Base-by-base conservation (phyloP, 2,888 invertebrate species). In the Dione vanillae region DNA sequence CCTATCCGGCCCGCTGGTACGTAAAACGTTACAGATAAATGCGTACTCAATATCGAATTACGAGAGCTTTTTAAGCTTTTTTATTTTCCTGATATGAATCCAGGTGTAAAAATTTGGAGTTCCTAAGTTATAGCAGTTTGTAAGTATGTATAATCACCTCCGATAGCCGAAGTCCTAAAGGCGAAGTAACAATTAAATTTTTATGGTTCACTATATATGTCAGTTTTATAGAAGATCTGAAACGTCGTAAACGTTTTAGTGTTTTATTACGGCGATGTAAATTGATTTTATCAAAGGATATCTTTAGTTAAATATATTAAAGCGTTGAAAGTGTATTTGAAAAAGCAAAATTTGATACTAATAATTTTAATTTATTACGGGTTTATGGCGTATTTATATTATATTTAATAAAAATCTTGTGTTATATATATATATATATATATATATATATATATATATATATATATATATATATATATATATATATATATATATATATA, bases 1-100 rank as follows among this genome's bases (percentile, higher is more conserved):
- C 85, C 85, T 85, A 91, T 89, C 87, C 89, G 83, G 83, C 75
- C 78, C 86, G 84, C 82, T 87, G 86, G 88, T 77, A 87, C 84
- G 88, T 88, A 85, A 90, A 89, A 89, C 85, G 87, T 85, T 87
- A 86, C 88, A 87, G 89, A 90, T 89, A 89, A 88, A 89, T 88
- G 89, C 88, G 84, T 87, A 84, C 81, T 79, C 83, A 82, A 86
- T 91, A 91, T 92, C 88, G 82, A 81, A 88, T 92, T 90, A 85
- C 91, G 59, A 69, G 51, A 41, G 78, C 81, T 82, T 83, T 76
- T 78, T 78, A 79, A 79, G 76, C 82, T 83, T 85, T 84, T 81
- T 78, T 75, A 81, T 83, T 76, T 75, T 74, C 77, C 80, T 78
- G 75, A 80, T 79, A 77, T 73, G 72, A 74, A 77, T 80, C 78